phyloP scores from a whole-genome alignment of 2,797 vertebrate genomes.

The Tiaroga cobitis region DNA sequence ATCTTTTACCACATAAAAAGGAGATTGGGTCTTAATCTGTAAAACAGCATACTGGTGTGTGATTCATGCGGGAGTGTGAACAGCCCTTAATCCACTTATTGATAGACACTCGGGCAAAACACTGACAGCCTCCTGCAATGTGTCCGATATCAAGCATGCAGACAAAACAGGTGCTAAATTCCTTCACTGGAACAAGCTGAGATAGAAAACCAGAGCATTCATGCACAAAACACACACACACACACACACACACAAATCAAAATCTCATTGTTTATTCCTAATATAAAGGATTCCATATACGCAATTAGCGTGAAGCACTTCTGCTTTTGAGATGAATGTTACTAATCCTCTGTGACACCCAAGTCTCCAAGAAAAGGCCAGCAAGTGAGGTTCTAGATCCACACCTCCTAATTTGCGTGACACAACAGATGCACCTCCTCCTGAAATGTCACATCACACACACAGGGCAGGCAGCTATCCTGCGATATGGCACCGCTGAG shows the following conservation, averaged over 20 bases:
- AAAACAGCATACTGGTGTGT: conserved; percentile 53
- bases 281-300: background rate
- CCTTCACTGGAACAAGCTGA: conserved; percentile 41
- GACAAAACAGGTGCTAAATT: conserved; percentile 45
- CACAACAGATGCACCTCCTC: conserved; percentile 40
- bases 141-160: conserved; percentile 46
- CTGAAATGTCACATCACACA: conserved; percentile 49
- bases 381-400: conserved; percentile 5
- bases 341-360: conserved; percentile 6
- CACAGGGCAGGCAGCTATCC: conserved; percentile 29
- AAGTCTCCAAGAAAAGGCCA: conserved; percentile 13
- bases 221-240: conserved; percentile 20
- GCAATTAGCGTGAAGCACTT: conserved; percentile 1
- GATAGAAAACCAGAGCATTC: conserved; percentile 17
- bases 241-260: background rate
- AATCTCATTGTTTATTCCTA: conserved; percentile 18
- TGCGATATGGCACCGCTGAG: conserved; percentile 21
- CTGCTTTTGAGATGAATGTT: conserved; percentile 18
- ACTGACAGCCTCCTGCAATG: conserved; percentile 49
- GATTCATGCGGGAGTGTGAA: conserved; percentile 55
- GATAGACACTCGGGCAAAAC: conserved; percentile 58
- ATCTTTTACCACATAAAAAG: conserved; percentile 57
- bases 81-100: conserved; percentile 62
- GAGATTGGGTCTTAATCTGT: conserved; percentile 58
- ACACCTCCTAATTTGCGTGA: conserved; percentile 30